A percentile compares a stretch with the other conserved stretches of the same genome.
Conservation (phyloP, 2,888 invertebrate species). For the Actias luna region DNA sequence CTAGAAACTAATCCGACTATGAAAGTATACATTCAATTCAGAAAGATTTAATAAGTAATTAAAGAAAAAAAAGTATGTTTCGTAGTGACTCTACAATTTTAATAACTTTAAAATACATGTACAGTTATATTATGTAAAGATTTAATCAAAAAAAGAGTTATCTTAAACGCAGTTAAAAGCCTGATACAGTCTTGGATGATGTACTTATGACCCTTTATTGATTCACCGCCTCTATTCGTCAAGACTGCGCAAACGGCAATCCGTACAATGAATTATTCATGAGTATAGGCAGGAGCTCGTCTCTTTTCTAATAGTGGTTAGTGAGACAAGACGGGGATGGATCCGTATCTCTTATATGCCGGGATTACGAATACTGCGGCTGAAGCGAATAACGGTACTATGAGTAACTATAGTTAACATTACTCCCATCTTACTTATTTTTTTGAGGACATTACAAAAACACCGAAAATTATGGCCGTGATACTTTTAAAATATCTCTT, state of each 20-base stretch:
- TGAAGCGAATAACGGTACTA: slow-evolving; percentile 12
- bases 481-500: too few relatives aligned
- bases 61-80: too few relatives aligned
- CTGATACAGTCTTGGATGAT: slow-evolving; percentile 39
- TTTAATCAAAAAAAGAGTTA: slow-evolving; percentile 25
- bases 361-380: slow-evolving; percentile 33
- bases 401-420: neutral
- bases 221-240: slow-evolving; percentile 51
- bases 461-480: too few relatives aligned
- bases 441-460: neutral
- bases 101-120: neutral
- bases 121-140: neutral
- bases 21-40: too few relatives aligned
- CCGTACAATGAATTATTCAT: slow-evolving; percentile 55
- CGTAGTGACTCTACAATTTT: neutral
- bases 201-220: slow-evolving; percentile 50
- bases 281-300: slow-evolving; percentile 37
- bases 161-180: slow-evolving; percentile 36
- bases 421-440: neutral
- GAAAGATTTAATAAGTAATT: too few relatives aligned
- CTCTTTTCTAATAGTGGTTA: slow-evolving; percentile 54
- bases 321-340: slow-evolving; percentile 44
- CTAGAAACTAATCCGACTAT: too few relatives aligned
- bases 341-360: slow-evolving; percentile 35
- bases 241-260: slow-evolving; percentile 48